phyloP scores from a whole-genome alignment of 2,797 vertebrate genomes.

The Intellagama lesueurii region DNA sequence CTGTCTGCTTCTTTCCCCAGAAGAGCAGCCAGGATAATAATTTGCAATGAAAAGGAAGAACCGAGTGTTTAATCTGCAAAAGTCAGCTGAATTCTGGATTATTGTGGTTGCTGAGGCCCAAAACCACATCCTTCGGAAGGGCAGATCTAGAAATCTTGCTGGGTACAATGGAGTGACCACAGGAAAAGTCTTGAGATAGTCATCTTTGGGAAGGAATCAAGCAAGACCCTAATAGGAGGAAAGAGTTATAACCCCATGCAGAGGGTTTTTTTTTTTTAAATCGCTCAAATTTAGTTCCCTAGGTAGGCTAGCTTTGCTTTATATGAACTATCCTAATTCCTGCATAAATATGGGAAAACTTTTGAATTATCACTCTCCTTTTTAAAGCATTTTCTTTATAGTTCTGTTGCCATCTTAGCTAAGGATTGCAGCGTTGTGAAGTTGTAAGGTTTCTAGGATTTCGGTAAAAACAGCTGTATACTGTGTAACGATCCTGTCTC shows the following conservation, averaged over 20 bases:
- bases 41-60: constrained; percentile 7
- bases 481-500: background rate
- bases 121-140: constrained; percentile 24
- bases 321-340: background rate
- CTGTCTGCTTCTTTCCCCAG: no score
- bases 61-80: constrained; percentile 8
- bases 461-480: background rate
- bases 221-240: background rate
- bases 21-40: background rate
- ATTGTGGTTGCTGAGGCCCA: background rate
- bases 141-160: constrained; percentile 5
- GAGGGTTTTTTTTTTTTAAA: background rate
- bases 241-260: background rate
- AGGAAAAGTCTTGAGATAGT: constrained; percentile 20
- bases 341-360: background rate
- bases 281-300: background rate
- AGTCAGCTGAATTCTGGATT: constrained; percentile 6
- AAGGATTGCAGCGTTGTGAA: background rate
- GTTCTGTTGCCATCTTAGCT: background rate
- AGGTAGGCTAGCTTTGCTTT: background rate
- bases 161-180: constrained; percentile 15
- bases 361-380: background rate
- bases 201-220: background rate
- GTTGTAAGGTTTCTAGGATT: background rate
- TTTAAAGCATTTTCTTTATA: background rate